Conservation (phyloP, 2,797 vertebrate genomes). For the Fistularia commersonii region DNA sequence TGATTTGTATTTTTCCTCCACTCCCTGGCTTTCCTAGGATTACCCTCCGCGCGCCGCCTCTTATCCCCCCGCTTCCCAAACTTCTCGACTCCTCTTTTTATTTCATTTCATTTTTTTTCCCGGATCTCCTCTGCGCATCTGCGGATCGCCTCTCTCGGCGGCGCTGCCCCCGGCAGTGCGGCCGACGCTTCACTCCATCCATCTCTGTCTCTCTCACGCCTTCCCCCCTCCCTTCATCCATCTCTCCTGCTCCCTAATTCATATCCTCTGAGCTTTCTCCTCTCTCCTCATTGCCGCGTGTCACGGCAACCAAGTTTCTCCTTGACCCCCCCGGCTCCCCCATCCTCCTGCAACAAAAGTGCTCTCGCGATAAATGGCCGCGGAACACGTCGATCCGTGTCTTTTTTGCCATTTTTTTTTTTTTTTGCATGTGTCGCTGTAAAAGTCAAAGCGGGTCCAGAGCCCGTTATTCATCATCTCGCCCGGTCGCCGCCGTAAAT, state of each 20-base stretch:
- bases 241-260: constrained; percentile 68
- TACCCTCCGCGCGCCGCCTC: constrained; percentile 35
- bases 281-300: constrained; percentile 45
- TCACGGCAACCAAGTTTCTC: constrained; percentile 63
- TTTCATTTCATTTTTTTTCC: constrained; percentile 61
- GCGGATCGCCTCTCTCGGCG: constrained; percentile 53
- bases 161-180: not conserved
- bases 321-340: constrained; percentile 48
- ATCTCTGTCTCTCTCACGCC: constrained; percentile 70
- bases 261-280: constrained; percentile 64
- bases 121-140: constrained; percentile 64
- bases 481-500: no score
- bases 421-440: no score
- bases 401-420: constrained; percentile 1
- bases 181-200: constrained; percentile 64
- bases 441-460: no score
- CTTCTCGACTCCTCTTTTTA: constrained; percentile 52
- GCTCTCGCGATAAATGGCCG: constrained; percentile 4
- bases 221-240: constrained; percentile 68
- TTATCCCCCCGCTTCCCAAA: constrained; percentile 33
- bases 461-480: no score
- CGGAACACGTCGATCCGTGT: constrained; percentile 21
- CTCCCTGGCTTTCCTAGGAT: constrained; percentile 33
- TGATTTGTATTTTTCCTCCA: not conserved
- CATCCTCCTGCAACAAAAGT: constrained; percentile 10